These are phyloP conservation scores for Asarcornis scutulata DNA, from an alignment of 2,113 vertebrate species.

Conservation along the genomic window DNA sequence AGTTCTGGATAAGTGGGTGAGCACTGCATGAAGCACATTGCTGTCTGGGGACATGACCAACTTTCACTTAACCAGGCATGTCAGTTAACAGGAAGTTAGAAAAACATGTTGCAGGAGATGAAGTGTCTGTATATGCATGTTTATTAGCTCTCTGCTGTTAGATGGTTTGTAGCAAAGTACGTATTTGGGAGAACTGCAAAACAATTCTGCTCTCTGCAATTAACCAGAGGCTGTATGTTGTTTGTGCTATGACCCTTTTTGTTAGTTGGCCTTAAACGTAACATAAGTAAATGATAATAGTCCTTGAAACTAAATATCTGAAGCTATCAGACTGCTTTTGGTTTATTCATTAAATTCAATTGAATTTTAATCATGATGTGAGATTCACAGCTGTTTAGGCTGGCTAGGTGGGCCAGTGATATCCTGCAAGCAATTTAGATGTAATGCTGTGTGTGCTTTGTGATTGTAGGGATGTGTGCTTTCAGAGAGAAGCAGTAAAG, in stretches of 20 bases:
- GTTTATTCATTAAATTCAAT: background rate
- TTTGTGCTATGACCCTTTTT: background rate
- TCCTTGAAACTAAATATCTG: background rate
- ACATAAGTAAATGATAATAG: background rate
- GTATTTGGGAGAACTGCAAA: background rate
- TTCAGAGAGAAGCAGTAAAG: background rate
- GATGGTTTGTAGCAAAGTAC: background rate
- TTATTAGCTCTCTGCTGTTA: slow-evolving; percentile 35
- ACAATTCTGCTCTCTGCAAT: background rate
- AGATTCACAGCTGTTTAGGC: background rate
- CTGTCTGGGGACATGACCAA: slow-evolving; percentile 65
- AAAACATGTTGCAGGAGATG: background rate
- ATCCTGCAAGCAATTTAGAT: background rate
- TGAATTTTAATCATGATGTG: background rate
- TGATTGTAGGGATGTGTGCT: background rate
- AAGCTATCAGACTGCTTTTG: background rate
- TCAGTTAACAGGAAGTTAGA: slow-evolving; percentile 26
- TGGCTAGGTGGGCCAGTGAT: background rate
- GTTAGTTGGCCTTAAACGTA: background rate
- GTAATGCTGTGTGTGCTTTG: background rate
- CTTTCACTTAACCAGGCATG: slow-evolving; percentile 50
- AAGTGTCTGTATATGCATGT: background rate
- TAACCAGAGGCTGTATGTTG: background rate
- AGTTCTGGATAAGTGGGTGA: slow-evolving; percentile 67
- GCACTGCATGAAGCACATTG: slow-evolving; percentile 15